A percentile compares a stretch with the other conserved stretches of the same genome.
phyloP scores from a whole-genome alignment of 1,140 invertebrate genomes.

The Aphelenchoides avenae region DNA sequence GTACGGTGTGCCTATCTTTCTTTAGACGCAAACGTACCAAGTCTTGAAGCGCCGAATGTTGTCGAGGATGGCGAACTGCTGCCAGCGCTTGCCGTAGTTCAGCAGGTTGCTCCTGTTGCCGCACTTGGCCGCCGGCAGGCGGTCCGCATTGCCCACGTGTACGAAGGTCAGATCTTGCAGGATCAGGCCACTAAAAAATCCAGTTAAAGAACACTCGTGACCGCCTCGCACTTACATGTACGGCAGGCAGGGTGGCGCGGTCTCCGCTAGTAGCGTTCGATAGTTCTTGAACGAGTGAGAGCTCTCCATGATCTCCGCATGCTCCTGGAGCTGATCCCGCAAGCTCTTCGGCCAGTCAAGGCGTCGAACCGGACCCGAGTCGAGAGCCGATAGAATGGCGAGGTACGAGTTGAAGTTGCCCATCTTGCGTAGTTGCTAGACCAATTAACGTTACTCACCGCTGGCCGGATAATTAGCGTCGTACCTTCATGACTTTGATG shows the following conservation, averaged over 20 bases:
- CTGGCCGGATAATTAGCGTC: slow-evolving; percentile 8
- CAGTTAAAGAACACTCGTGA: slow-evolving; percentile 17
- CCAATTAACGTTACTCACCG: slow-evolving; percentile 8
- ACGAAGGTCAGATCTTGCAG: slow-evolving; percentile 98
- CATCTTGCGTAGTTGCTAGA: slow-evolving; percentile 74
- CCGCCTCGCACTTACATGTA: slow-evolving; percentile 71
- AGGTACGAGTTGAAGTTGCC: slow-evolving; percentile 98
- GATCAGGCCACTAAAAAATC: slow-evolving; percentile 80
- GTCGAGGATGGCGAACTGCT: slow-evolving; percentile 35
- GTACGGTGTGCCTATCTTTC: not conserved
- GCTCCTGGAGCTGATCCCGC: slow-evolving; percentile 77
- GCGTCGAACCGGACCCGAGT: slow-evolving; percentile 87
- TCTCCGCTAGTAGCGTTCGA: slow-evolving; percentile 83
- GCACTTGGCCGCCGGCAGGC: slow-evolving; percentile 4
- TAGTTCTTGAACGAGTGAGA: slow-evolving; percentile 91
- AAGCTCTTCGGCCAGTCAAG: slow-evolving; percentile 88
- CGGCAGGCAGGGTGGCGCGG: slow-evolving; percentile 91
- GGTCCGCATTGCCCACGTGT: slow-evolving; percentile 75
- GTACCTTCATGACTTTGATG: slow-evolving; percentile 95
- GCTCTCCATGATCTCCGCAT: slow-evolving; percentile 89
- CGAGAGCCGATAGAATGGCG: slow-evolving; percentile 86
- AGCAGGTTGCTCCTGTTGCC: slow-evolving; percentile 25
- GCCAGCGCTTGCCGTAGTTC: slow-evolving; percentile 35
- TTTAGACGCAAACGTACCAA: slow-evolving; percentile 5
- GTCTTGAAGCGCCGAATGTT: slow-evolving; percentile 23